Percentiles rank a stretch among this genome's conserved stretches.
Conservation (phyloP, 2,888 invertebrate species). For the Prosopocoilus inquinatus region DNA sequence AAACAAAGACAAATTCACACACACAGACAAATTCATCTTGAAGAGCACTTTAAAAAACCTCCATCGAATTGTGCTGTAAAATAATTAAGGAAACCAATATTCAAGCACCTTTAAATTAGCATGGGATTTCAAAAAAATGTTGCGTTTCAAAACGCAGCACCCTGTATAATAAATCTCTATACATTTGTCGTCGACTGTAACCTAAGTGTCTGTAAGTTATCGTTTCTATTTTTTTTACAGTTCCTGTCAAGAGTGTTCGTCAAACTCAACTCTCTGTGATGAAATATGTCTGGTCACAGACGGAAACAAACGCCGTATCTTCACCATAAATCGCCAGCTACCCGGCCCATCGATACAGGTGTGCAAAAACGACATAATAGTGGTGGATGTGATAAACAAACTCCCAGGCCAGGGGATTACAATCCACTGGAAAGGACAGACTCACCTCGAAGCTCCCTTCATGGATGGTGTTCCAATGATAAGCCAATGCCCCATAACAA, state of each 20-base stretch:
- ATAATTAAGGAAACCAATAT: no score
- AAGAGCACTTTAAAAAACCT: no score
- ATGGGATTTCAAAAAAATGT: no score
- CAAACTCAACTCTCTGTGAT: slow-evolving; percentile 59
- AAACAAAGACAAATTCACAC: no score
- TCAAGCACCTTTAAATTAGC: no score
- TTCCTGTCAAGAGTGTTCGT: slow-evolving; percentile 66
- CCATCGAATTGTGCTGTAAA: no score
- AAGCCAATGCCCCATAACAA: slow-evolving; percentile 73
- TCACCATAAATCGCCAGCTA: slow-evolving; percentile 66
- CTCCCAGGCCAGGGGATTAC: slow-evolving; percentile 66
- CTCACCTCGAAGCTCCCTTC: slow-evolving; percentile 63
- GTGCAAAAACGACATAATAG: slow-evolving; percentile 69
- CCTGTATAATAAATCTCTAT: no score
- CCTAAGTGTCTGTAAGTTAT: neutral
- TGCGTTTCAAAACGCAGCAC: no score
- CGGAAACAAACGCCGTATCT: slow-evolving; percentile 61
- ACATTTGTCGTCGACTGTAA: neutral
- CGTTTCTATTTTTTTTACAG: slow-evolving; percentile 44
- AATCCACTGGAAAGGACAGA: slow-evolving; percentile 79
- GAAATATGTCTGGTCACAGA: slow-evolving; percentile 65
- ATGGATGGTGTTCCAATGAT: slow-evolving; percentile 78
- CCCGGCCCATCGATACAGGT: slow-evolving; percentile 65
- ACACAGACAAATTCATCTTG: no score
- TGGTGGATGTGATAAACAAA: slow-evolving; percentile 71